Evolutionary conservation across 2,113 vertebrate genomes (phyloP).

Genomic region (Rhinoptilus africanus): DNA sequence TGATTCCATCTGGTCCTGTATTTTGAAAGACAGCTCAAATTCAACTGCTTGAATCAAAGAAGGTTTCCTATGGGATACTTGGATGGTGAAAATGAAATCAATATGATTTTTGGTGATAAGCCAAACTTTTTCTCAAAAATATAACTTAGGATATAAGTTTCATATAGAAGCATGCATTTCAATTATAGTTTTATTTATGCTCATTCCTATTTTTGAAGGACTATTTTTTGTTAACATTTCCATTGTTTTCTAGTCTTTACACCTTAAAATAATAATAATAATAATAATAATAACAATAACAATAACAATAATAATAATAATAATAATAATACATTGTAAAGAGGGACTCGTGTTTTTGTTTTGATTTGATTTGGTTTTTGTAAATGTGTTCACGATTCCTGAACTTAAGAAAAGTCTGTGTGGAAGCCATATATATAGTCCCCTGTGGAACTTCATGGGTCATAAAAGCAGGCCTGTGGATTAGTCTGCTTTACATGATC

Average conservation of each 20-base stretch:
- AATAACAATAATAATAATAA: not conserved
- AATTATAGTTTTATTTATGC: not conserved
- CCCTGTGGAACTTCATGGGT: not conserved
- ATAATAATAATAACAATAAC: not conserved
- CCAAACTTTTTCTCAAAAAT: not conserved
- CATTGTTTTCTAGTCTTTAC: not conserved
- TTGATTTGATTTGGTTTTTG: not conserved
- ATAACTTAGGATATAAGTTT: not conserved
- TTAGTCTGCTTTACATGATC: not conserved
- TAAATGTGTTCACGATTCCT: not conserved
- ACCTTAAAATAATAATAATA: not conserved
- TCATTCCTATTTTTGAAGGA: fast-evolving
- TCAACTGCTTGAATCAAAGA: not conserved
- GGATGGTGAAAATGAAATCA: not conserved
- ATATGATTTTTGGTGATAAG: not conserved
- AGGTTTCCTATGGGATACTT: not conserved
- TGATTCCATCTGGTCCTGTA: not conserved
- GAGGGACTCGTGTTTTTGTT: not conserved
- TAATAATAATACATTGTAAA: not conserved
- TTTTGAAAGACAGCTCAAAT: not conserved
- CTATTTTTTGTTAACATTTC: not conserved
- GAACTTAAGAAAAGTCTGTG: not conserved
- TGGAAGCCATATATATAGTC: not conserved
- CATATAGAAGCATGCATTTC: not conserved
- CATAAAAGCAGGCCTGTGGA: not conserved